Base-by-base conservation (phyloP, 2,113 vertebrate species). In the Psilopogon haemacephalus region DNA sequence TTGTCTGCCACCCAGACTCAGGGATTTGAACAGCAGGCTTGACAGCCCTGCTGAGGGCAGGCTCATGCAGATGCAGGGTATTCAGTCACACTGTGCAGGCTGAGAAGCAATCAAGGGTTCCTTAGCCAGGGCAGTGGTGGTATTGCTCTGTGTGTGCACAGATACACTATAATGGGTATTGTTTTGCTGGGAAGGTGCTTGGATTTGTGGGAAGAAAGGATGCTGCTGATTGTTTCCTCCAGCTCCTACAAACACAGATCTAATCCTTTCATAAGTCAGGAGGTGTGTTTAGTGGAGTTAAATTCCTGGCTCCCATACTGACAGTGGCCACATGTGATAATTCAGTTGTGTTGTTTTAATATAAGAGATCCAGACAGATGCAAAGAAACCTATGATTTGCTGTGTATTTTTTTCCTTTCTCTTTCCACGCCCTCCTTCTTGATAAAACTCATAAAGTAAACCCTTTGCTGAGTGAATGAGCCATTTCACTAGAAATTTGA, bases 261-360 rank as follows among this genome's bases (percentile, higher is more conserved):
- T 67, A 33, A 59, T 26, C 35, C 20, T 15, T 69, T 64, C 4
- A 3, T 9, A 32, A 42, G 30, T 33, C 20, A 15, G 55, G 40
- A 65, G 12, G 7, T 50, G 17, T 42, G 27, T 40, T 89, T 48
- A 56, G n/a, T 64, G 37, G 50, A 18, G 20, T 83, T 62, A 14
- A 0, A 1, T 70, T 70, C 20, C 14, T 67, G 37, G 19, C 58
- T 86, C 9, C 40, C 37, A 37, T 14, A 2, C 15, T 40, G 54
- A 35, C 50, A 1, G 0, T 50, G 79, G 48, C 26, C 54, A 42
- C 11, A 0, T 1, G 9, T 18, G 30, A 17, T 54, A 67, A 60
- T 44, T 80, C 4, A 0, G 12, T 76, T 77, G 56, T 70, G 20
- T 68, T 76, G 11, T 37, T 77, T 82, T 50, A 71, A 81, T 46